A percentile compares a stretch with the other conserved stretches of the same genome.
Evolutionary conservation across 2,888 invertebrate species (phyloP).

Genomic region (Syrista parreyssii): DNA sequence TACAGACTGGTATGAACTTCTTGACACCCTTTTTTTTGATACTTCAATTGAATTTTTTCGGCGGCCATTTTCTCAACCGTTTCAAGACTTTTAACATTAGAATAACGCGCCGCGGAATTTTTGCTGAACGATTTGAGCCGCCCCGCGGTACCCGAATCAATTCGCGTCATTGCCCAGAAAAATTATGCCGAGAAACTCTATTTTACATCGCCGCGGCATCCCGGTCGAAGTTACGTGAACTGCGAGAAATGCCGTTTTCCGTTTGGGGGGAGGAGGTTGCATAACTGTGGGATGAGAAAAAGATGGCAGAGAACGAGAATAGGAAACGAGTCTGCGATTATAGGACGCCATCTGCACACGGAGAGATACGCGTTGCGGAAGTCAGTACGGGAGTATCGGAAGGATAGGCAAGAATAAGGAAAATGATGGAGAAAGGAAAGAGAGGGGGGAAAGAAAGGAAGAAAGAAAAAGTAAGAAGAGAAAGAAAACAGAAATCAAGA

Average conservation of each 20-base stretch:
- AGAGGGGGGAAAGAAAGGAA: neutral
- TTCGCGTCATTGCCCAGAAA: slow-evolving; percentile 41
- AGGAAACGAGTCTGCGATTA: neutral
- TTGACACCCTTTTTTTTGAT: neutral
- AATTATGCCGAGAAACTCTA: slow-evolving; percentile 35
- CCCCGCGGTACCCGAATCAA: slow-evolving; percentile 22
- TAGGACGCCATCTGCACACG: neutral
- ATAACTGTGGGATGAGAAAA: neutral
- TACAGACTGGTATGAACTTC: neutral
- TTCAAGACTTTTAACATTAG: slow-evolving; percentile 19
- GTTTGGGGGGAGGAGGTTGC: neutral
- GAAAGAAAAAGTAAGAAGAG: too few species aligned
- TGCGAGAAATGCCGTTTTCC: neutral
- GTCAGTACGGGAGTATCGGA: neutral
- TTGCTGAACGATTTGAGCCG: slow-evolving; percentile 39
- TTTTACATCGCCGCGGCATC: neutral
- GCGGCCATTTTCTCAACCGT: slow-evolving; percentile 1
- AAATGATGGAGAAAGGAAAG: neutral
- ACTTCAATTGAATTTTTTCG: neutral
- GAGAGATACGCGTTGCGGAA: neutral
- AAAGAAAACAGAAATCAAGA: neutral
- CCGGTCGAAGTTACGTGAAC: neutral
- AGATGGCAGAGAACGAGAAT: neutral
- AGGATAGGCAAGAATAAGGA: neutral
- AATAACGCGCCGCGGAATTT: slow-evolving; percentile 36